Conservation (phyloP, 2,888 invertebrate species). For the Phasia obesa region DNA sequence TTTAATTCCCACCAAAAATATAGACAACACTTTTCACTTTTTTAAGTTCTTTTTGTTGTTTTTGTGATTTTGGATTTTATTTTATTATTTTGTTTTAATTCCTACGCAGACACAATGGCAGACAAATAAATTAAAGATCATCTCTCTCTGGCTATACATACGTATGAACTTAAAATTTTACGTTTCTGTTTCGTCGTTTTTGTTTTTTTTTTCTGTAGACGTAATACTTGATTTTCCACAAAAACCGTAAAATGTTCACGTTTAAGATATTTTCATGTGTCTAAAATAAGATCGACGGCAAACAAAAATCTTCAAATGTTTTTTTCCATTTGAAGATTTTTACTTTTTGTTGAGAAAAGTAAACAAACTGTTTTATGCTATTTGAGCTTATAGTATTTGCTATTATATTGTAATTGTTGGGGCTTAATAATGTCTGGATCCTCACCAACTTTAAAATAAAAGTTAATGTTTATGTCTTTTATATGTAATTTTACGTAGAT, state of each 20-base stretch:
- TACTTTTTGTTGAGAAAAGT: no score
- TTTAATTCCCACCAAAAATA: conserved; percentile 27
- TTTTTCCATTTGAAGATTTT: no score
- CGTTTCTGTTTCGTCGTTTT: conserved; percentile 5
- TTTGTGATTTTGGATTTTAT: conserved; percentile 22
- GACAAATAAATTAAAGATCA: conserved; percentile 47
- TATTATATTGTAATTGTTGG: no score
- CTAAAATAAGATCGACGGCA: no score
- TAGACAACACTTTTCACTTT: conserved; percentile 7
- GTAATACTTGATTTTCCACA: conserved; percentile 34
- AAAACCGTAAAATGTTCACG: conserved; percentile 14
- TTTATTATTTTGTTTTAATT: conserved; percentile 22
- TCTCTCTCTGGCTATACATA: no score
- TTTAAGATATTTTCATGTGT: conserved; percentile 14
- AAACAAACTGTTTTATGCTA: no score
- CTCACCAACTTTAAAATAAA: no score
- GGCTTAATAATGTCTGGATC: no score
- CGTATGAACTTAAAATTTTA: no score
- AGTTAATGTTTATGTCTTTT: no score
- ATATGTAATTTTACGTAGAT: no score
- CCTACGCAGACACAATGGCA: conserved; percentile 54
- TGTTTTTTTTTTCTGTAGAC: conserved; percentile 29
- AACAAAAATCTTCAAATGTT: not conserved
- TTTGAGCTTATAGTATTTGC: no score
- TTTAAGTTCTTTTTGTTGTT: not conserved